Percentiles rank a stretch among this genome's conserved stretches.
These are phyloP conservation scores for Cyphomyrus plagiostoma DNA, from an alignment of 2,113 vertebrate genomes.

Conservation along the genomic window DNA sequence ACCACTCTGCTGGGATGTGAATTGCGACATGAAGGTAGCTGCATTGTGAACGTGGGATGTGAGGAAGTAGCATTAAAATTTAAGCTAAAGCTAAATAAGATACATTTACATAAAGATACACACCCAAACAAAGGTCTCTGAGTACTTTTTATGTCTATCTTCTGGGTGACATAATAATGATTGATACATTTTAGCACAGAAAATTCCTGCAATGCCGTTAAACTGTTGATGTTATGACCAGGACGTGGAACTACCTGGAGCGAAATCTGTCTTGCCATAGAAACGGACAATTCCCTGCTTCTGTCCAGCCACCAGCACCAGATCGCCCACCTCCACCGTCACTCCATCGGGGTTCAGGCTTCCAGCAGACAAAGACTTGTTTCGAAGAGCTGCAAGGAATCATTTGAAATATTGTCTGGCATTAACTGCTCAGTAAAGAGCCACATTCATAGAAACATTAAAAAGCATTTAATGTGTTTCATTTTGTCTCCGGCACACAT, in stretches of 20 bases:
- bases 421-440: not conserved
- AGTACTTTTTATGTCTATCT: not conserved
- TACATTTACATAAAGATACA: not conserved
- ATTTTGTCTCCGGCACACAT: not conserved
- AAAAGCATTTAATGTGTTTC: not conserved
- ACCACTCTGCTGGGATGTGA: not conserved
- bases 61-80: not conserved
- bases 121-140: not conserved
- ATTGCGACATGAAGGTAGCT: not conserved
- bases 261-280: slow-evolving; percentile 86
- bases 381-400: slow-evolving; percentile 57
- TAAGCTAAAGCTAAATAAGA: not conserved
- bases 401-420: not conserved
- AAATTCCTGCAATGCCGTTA: not conserved
- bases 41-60: not conserved
- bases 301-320: slow-evolving; percentile 82
- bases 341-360: slow-evolving; percentile 73
- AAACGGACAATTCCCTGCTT: slow-evolving; percentile 77
- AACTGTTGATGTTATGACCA: not conserved
- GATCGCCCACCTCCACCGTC: slow-evolving; percentile 78
- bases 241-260: slow-evolving; percentile 61
- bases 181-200: not conserved
- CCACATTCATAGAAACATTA: not conserved
- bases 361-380: slow-evolving; percentile 66
- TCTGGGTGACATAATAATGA: not conserved